Evolutionary conservation across 2,797 vertebrate species (phyloP), one percentile per base, ranked within the genome.

Genomic region (Acanthurus leucopareius): DNA sequence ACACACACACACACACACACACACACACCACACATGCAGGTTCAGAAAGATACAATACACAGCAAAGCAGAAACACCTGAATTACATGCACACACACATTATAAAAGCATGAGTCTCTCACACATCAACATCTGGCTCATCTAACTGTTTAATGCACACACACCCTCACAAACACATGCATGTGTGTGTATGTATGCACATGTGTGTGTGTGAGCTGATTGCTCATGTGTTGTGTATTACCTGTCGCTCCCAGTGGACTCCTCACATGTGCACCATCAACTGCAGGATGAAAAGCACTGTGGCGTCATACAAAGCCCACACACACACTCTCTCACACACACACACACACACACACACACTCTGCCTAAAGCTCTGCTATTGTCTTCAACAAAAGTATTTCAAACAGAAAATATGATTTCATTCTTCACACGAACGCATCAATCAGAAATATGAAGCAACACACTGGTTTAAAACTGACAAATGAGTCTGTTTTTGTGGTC

Each of bases 211-310:
- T 79, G 48, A 10, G 56, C 3, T 90, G 86, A 89, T 86, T 88
- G 73, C 83, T 83, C 89, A 88, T 89, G 81, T 90, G 89, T 76
- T 86, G 81, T 88, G 80, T 77, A 69, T 91, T 88, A 90, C 88
- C 75, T 86, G 73, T 15, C 1, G 28, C n/a, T 86, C 88, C 86
- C 87, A 69, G 69, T 1, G 77, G 87, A 83, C 72, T n/a, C 56
- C 69, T 73, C 85, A 77, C 85, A 77, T 89, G 84, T 66, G 63
- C 70, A 2, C 53, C 69, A 79, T 88, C 83, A 84, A 83, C 67
- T 65, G 17, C 58, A 86, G n/a, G 62, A 84, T 77, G 77, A 80
- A 65, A 80, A 69, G 38, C 72, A 58, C 52, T 3, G 13, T 35
- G 58, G 58, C 28, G n/a, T 80, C 13, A 51, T n/a, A 1, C 19